Conservation (phyloP, 2,797 vertebrate genomes). For the Enteromius mattozi region DNA sequence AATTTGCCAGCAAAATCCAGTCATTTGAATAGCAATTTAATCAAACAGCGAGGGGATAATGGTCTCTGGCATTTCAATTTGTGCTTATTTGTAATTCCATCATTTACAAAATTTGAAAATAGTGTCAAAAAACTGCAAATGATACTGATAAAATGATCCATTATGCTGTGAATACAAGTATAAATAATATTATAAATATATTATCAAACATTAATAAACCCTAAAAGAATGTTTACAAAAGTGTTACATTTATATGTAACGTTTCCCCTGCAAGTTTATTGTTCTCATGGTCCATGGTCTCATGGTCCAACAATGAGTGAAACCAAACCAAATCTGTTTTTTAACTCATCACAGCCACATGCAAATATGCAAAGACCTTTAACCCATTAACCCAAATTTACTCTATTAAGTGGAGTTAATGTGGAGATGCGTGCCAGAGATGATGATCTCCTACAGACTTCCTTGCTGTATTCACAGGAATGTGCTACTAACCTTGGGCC, state of each 20-base stretch:
- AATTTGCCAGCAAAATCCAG: background rate
- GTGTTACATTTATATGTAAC: background rate
- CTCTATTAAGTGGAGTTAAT: background rate
- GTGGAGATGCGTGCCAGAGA: conserved; percentile 12
- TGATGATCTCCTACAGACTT: background rate
- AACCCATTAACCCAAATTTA: conserved; percentile 20
- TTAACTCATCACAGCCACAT: background rate
- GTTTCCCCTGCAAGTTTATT: background rate
- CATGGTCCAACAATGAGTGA: background rate
- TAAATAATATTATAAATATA: background rate
- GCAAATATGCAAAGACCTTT: background rate
- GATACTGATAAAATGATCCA: too few species aligned
- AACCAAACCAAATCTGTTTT: background rate
- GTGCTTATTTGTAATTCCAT: background rate
- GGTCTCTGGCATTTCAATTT: background rate
- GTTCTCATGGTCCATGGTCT: background rate
- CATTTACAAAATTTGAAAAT: background rate
- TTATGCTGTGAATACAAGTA: background rate
- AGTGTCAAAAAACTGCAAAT: too few species aligned
- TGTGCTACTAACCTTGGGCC: background rate
- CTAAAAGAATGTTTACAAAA: background rate
- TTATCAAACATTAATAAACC: background rate
- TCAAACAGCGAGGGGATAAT: background rate
- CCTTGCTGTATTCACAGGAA: background rate
- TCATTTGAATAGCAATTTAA: background rate